phyloP scores from a whole-genome alignment of 2,888 invertebrate genomes.

The Carabus problematicus region DNA sequence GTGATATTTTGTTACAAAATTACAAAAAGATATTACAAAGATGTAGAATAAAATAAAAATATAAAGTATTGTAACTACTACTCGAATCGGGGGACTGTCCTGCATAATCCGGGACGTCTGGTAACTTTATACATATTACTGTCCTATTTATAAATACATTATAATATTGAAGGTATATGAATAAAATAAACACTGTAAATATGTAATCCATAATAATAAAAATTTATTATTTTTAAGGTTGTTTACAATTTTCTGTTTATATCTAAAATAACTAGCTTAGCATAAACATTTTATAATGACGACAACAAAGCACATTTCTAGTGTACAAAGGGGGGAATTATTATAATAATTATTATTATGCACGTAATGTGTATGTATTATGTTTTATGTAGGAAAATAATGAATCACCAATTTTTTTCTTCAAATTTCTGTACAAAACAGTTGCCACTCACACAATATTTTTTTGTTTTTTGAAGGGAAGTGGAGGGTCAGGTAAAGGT shows the following conservation, averaged over 20 bases:
- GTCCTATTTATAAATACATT: too few species aligned
- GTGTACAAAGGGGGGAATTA: constrained; percentile 35
- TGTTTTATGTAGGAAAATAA: constrained; percentile 39
- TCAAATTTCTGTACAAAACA: constrained; percentile 34
- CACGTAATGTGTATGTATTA: too few species aligned
- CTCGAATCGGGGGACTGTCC: too few species aligned
- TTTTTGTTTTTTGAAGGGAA: constrained; percentile 32
- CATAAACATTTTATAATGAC: constrained; percentile 42
- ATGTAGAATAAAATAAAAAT: too few species aligned
- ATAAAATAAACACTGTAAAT: not conserved
- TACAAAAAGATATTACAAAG: too few species aligned
- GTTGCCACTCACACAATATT: constrained; percentile 38
- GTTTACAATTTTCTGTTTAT: constrained; percentile 41
- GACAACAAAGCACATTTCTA: constrained; percentile 40
- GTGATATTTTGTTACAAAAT: too few species aligned
- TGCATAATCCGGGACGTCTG: too few species aligned
- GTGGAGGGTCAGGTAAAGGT: too few species aligned
- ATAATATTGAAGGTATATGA: too few species aligned
- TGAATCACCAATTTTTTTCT: constrained; percentile 37
- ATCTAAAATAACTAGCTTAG: constrained; percentile 43
- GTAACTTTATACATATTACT: not conserved
- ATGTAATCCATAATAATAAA: constrained; percentile 38
- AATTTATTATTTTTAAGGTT: constrained; percentile 40
- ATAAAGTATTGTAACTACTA: too few species aligned
- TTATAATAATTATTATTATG: too few species aligned